Evolutionary conservation across 2,888 invertebrate species (phyloP), one percentile per base, ranked within the genome.

Genomic region (Penaeus monodon): DNA sequence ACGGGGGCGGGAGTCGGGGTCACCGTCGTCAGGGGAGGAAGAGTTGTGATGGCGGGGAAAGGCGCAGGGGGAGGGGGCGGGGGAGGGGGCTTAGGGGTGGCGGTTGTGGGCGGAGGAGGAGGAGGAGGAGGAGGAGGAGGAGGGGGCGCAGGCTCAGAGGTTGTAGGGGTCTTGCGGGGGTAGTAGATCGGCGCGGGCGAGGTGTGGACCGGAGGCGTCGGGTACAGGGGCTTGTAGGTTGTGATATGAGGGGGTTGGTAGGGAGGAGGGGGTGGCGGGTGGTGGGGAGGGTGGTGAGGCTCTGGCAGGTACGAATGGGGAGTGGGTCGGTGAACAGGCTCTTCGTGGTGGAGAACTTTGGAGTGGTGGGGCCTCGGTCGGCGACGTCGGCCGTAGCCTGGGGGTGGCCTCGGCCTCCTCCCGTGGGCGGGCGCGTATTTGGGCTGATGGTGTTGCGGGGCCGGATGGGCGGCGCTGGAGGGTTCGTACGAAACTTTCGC

Each of bases 401-500:
- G 57, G 57, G 82, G 73, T 14, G 70, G 79, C 65, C 79, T 24
- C 79, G 63, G 44, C 10, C 68, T 79, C 6, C 77, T 38, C 24
- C 79, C 65, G 38, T 79, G n/a, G 29, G n/a, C 49, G 44, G 57
- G 86, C 24, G 66, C 86, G 24, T 86, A 86, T 44, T 86, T 82
- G n/a, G 70, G 68, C 10, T 57, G 73, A 0, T 63, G 63, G 17
- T 74, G 14, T 1, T 49, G 70, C 20, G 68, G 63, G 29, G 33
- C 29, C n/a, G 81, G 77, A 14, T 33, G 63, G 10, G 44, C 44
- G 27, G 68, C n/a, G 24, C 70, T 68, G 14, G 78, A 20, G 2
- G 86, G 82, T 14, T 86, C 86, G 33, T 86, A 86, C 22, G 86
- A 78, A 44, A 86, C 86, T 49, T 86, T 86, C 22, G 86, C 86